A percentile compares a stretch with the other conserved stretches of the same genome.
These are phyloP conservation scores for Dasysyrphus tricinctus DNA, from an alignment of 2,888 invertebrate species.

Conservation along the genomic window DNA sequence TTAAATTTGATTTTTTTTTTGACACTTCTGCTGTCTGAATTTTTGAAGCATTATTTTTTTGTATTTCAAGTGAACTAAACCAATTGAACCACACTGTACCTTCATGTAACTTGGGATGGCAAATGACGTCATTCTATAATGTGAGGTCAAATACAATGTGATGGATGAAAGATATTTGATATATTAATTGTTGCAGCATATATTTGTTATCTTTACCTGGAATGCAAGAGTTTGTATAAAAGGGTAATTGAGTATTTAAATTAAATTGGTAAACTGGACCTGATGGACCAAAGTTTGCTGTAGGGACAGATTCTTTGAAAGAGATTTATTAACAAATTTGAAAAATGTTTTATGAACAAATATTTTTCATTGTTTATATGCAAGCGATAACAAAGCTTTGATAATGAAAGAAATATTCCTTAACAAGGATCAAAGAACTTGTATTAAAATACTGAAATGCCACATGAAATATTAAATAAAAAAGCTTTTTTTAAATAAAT, in stretches of 20 bases:
- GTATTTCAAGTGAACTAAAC: neutral
- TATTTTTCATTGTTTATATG: neutral
- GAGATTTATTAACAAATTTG: neutral
- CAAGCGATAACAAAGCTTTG: neutral
- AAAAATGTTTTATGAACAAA: neutral
- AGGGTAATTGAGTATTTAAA: slow-evolving; percentile 43
- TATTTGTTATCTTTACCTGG: slow-evolving; percentile 44
- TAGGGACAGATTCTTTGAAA: neutral
- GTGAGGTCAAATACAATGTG: slow-evolving; percentile 30
- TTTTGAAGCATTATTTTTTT: neutral
- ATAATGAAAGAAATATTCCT: neutral
- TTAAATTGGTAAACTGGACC: slow-evolving; percentile 24
- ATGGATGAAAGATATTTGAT: slow-evolving; percentile 35
- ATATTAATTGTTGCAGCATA: slow-evolving; percentile 45
- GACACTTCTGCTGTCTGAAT: too few relatives aligned
- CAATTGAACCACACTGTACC: neutral
- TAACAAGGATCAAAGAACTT: too few relatives aligned
- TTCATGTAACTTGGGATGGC: neutral
- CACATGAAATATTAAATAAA: too few relatives aligned
- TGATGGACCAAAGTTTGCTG: slow-evolving; percentile 1
- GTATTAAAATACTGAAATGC: too few relatives aligned
- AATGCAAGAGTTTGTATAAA: neutral
- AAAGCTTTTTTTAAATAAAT: too few relatives aligned
- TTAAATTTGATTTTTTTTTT: too few relatives aligned
- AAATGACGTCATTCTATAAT: slow-evolving; percentile 38